phyloP scores from a whole-genome alignment of 37 sponge, comb jelly and placozoan species.

The Ephydatia muelleri region DNA sequence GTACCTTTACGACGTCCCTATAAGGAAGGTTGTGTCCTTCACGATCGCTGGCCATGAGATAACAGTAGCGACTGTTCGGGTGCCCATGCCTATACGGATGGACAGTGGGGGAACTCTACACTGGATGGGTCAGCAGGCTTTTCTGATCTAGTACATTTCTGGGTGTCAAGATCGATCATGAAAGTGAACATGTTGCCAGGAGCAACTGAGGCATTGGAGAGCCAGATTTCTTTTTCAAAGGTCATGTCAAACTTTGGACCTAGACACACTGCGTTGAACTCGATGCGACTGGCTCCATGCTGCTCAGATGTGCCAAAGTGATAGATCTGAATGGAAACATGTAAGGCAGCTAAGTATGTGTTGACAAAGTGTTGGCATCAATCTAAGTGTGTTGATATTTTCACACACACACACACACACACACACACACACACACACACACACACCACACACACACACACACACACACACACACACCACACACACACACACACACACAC shows the following conservation, averaged over 20 bases:
- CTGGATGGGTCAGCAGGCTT: constrained; percentile 62
- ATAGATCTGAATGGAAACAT: constrained; percentile 56
- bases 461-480: background rate
- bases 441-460: background rate
- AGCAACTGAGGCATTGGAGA: constrained; percentile 66
- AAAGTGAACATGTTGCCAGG: constrained; percentile 72
- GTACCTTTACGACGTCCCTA: constrained; percentile 91
- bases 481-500: background rate
- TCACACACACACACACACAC: too few species aligned
- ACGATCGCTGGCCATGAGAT: constrained; percentile 92
- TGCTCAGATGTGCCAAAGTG: constrained; percentile 78
- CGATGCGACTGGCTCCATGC: constrained; percentile 38
- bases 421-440: too few species aligned
- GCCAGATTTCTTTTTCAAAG: constrained; percentile 52
- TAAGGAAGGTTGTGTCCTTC: constrained; percentile 77
- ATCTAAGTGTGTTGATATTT: too few species aligned
- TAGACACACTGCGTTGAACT: constrained; percentile 79
- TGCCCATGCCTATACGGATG: constrained; percentile 84
- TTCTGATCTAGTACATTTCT: constrained; percentile 26
- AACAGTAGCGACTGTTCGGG: constrained; percentile 60
- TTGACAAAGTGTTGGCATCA: background rate
- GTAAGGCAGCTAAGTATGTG: background rate
- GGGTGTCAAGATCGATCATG: constrained; percentile 42
- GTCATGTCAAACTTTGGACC: constrained; percentile 81
- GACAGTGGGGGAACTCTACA: constrained; percentile 80